These are phyloP conservation scores for Apteryx mantelli DNA, from an alignment of 2,113 vertebrate species.

Conservation along the genomic window DNA sequence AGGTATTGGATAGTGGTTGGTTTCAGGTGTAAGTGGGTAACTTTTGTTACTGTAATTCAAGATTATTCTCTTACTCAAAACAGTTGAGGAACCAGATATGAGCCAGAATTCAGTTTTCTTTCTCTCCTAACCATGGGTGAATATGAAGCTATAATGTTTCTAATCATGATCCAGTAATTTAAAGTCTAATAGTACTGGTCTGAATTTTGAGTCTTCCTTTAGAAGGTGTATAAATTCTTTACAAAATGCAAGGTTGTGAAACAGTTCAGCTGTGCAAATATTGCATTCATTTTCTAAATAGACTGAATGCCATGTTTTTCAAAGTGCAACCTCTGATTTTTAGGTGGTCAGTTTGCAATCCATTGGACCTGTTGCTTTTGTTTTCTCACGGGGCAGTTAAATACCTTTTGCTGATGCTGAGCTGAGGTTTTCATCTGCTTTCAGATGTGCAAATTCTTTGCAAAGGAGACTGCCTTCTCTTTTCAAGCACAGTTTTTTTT, in stretches of 20 bases:
- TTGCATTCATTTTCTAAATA: not conserved
- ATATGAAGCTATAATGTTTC: not conserved
- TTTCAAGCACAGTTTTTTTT: not conserved
- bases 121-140: not conserved
- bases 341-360: not conserved
- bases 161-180: not conserved
- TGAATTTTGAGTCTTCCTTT: not conserved
- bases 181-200: not conserved
- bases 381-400: not conserved
- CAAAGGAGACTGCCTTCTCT: not conserved
- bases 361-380: not conserved
- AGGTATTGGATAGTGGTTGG: not conserved
- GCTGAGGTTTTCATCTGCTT: not conserved
- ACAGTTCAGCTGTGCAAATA: not conserved
- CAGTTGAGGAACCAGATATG: not conserved
- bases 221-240: not conserved
- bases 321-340: not conserved
- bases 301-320: not conserved
- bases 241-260: not conserved
- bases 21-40: not conserved
- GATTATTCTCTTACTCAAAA: not conserved
- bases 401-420: not conserved
- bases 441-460: not conserved
- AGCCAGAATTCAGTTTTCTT: not conserved
- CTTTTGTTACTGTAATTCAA: not conserved